Percentiles rank a stretch among this genome's conserved stretches.
These are phyloP conservation scores for Cottoperca gobio DNA, from an alignment of 2,797 vertebrate species.

Conservation along the genomic window DNA sequence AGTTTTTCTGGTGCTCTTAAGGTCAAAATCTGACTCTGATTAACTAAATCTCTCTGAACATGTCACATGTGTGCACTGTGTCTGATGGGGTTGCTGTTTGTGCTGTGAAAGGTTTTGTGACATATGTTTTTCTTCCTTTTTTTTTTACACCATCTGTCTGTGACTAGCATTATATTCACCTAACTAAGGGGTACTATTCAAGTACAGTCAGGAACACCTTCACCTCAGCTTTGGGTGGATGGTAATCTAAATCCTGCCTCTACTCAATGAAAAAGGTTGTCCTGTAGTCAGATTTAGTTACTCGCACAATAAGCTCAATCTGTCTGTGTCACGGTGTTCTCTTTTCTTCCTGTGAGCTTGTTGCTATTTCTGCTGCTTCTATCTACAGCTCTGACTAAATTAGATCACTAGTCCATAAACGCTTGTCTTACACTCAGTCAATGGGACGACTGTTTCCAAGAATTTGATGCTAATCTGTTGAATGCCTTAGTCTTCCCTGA, in stretches of 20 bases:
- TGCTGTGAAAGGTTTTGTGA: conserved; percentile 30
- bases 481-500: conserved; percentile 19
- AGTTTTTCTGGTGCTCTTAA: conserved; percentile 11
- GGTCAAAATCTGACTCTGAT: conserved; percentile 29
- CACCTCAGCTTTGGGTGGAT: conserved; percentile 1
- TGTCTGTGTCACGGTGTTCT: conserved; percentile 17
- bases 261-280: not conserved
- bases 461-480: conserved; percentile 60
- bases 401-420: conserved; percentile 61
- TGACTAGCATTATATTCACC: conserved; percentile 11
- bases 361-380: conserved; percentile 38
- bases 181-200: not conserved
- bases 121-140: conserved; percentile 22
- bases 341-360: conserved; percentile 19
- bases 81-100: conserved; percentile 25
- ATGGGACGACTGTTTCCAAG: conserved; percentile 44
- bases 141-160: conserved; percentile 29
- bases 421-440: conserved; percentile 32
- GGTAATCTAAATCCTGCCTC: not conserved
- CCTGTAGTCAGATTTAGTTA: not conserved
- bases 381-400: conserved; percentile 55
- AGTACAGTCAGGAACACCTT: conserved; percentile 8
- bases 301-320: conserved; percentile 8
- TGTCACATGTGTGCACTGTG: conserved; percentile 26
- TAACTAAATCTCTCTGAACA: conserved; percentile 35